Evolutionary conservation across 2,113 vertebrate species (phyloP), one percentile per base, ranked within the genome.

Genomic region (Poecile atricapillus): DNA sequence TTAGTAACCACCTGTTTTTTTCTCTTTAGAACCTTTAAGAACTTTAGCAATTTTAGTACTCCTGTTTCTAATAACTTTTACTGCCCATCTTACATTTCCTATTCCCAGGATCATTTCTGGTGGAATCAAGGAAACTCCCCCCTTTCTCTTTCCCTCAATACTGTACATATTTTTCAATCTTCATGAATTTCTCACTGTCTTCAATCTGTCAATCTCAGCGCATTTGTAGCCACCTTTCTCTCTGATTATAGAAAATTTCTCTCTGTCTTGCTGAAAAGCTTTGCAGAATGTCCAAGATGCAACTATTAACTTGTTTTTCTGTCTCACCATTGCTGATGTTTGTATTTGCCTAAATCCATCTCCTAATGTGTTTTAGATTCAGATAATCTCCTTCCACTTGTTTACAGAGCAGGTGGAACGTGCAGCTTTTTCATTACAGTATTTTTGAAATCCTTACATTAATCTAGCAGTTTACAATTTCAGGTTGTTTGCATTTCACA

Each of bases 181-280:
- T 68, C n/a, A 43, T 0, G 2, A 0, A 1, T 35, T 56, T 83
- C 21, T 68, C 35, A 22, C 31, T 35, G n/a, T 9, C 33, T 64
- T 39, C 3, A 22, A 15, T 55, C 37, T 31, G 25, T 31, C 41
- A 68, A 2, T 13, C 53, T 83, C 46, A 35, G 30, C 2, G 14
- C 28, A 13, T 49, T 44, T 55, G 33, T 16, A 83, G 41, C 11
- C 39, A 60, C 13, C 13, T 82, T 86, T 64, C 27, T 31, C 21
- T 59, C 63, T 55, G 27, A 52, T 46, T 60, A 24, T 8, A 37
- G 25, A 28, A 16, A 64, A 33, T 49, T 73, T 83, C 16, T 69
- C 30, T 76, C 15, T 30, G 4, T 53, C 73, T 59, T 33, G 49
- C 5, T 64, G 69, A 41, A 25, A 89, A 20, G 8, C 13, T 46